Conservation (phyloP, 2,113 vertebrate species). For the Cygnus buccinator region DNA sequence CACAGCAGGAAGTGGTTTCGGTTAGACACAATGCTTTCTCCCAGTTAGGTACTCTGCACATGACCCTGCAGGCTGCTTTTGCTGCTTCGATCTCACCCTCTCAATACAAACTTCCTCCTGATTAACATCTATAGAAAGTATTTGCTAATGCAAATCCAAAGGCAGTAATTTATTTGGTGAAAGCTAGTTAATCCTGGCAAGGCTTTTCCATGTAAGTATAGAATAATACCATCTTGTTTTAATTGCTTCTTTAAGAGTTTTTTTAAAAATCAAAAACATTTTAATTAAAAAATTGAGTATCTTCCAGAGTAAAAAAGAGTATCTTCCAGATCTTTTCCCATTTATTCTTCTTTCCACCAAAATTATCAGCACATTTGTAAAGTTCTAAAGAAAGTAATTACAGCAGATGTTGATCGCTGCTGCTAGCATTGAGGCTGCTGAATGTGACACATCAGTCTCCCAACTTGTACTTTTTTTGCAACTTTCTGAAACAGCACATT, state of each 20-base stretch:
- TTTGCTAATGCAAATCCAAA: constrained; percentile 41
- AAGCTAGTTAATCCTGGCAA: constrained; percentile 44
- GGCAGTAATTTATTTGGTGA: constrained; percentile 22
- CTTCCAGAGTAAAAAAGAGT: background rate
- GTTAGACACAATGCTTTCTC: background rate
- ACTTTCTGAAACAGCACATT: background rate
- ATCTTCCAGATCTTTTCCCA: constrained; percentile 51
- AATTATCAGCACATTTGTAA: constrained; percentile 40
- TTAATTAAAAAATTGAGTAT: constrained; percentile 62
- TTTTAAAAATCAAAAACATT: constrained; percentile 48
- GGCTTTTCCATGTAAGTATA: background rate
- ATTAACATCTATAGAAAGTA: background rate
- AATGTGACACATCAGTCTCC: background rate
- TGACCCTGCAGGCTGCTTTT: background rate
- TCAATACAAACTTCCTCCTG: background rate
- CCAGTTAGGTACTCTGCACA: background rate
- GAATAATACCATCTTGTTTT: constrained; percentile 20
- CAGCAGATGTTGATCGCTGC: constrained; percentile 49
- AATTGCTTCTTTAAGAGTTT: constrained; percentile 42
- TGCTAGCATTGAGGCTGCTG: background rate
- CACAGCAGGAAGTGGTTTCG: background rate
- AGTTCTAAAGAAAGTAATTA: constrained; percentile 57
- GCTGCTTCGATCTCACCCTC: background rate
- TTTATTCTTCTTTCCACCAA: constrained; percentile 46
- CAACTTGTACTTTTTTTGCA: background rate